phyloP scores from a whole-genome alignment of 2,113 vertebrate genomes.

The Mirounga angustirostris region DNA sequence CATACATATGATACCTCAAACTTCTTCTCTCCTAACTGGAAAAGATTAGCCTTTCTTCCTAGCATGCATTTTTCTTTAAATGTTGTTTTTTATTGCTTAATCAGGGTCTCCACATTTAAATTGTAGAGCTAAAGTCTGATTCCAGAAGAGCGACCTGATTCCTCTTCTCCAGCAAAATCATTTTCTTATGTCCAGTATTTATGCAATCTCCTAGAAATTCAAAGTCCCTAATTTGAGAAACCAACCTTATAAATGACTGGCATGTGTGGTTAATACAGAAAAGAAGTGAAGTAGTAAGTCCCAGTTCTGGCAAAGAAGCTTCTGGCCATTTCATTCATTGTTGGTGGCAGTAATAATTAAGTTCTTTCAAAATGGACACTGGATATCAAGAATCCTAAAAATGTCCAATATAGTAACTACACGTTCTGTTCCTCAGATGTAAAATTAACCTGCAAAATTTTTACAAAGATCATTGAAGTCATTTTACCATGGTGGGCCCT shows the following conservation, averaged over 20 bases:
- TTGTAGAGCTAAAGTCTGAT: background rate
- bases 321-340: background rate
- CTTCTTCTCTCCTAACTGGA: background rate
- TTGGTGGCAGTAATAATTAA: background rate
- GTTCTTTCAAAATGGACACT: conserved; percentile 1
- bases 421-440: background rate
- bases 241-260: conserved; percentile 5
- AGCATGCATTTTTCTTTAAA: conserved; percentile 22
- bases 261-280: background rate
- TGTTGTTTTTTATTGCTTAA: conserved; percentile 14
- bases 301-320: background rate
- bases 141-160: background rate
- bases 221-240: conserved; percentile 9
- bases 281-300: conserved; percentile 15
- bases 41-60: background rate
- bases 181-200: background rate
- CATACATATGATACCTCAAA: background rate
- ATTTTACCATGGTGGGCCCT: background rate
- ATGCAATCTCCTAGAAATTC: background rate
- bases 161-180: conserved; percentile 7
- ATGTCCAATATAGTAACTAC: background rate
- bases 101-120: conserved; percentile 22
- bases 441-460: conserved; percentile 8
- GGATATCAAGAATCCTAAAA: conserved; percentile 36
- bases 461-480: background rate